These are phyloP conservation scores for Ormyrus thymus DNA, from an alignment of 2,888 invertebrate genomes.

Conservation along the genomic window DNA sequence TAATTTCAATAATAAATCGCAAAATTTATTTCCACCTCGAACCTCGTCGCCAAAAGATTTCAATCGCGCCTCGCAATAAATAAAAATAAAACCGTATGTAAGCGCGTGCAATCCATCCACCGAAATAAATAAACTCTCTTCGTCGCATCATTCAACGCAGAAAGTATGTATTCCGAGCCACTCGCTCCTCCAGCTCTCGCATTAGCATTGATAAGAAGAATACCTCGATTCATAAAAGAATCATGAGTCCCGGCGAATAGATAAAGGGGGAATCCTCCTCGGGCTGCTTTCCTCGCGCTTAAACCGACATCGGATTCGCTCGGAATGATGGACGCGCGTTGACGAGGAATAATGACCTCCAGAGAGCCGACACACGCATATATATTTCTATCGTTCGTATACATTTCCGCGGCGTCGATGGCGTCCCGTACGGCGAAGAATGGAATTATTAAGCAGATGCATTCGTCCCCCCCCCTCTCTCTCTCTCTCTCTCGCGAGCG, in stretches of 20 bases:
- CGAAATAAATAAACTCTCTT: background rate
- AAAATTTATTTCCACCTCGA: too few relatives aligned
- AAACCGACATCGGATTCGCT: constrained; percentile 35
- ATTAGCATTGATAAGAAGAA: constrained; percentile 50
- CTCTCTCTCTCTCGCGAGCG: background rate
- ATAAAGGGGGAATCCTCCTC: constrained; percentile 36
- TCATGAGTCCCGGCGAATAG: constrained; percentile 26
- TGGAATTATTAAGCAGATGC: constrained; percentile 59
- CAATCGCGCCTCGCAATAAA: background rate
- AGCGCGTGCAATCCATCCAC: too few relatives aligned
- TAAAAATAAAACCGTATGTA: background rate
- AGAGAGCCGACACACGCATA: constrained; percentile 35
- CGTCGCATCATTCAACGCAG: constrained; percentile 8
- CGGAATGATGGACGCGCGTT: constrained; percentile 57
- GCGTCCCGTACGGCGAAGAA: constrained; percentile 51
- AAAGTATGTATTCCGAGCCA: background rate
- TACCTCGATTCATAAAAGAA: constrained; percentile 42
- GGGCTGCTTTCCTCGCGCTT: background rate
- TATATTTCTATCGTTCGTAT: too few relatives aligned
- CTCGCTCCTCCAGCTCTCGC: background rate
- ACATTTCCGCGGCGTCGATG: constrained; percentile 34
- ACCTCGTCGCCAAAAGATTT: background rate
- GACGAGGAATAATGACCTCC: constrained; percentile 61
- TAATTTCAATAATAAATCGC: too few relatives aligned
- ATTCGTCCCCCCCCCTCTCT: constrained; percentile 50